A percentile compares a stretch with the other conserved stretches of the same genome.
Conservation (phyloP, 2,888 invertebrate genomes). For the Catocala nupta region DNA sequence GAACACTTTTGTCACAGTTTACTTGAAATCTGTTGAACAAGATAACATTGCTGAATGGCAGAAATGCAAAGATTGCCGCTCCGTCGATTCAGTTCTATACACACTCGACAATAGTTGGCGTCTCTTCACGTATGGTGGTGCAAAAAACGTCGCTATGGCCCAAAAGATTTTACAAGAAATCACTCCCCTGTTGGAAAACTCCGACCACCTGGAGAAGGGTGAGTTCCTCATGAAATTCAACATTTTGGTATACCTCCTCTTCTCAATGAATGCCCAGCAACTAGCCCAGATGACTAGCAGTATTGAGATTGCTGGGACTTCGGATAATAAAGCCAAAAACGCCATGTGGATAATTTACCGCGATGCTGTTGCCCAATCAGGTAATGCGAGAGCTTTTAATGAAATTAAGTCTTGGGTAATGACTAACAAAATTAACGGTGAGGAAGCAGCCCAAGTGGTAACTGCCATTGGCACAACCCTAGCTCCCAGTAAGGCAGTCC, state of each 20-base stretch:
- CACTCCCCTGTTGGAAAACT: conserved; percentile 86
- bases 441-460: conserved; percentile 88
- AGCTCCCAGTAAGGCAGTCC: conserved; percentile 88
- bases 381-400: conserved; percentile 89
- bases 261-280: conserved; percentile 88
- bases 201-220: conserved; percentile 84
- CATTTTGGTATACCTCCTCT: conserved; percentile 85
- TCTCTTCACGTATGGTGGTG: conserved; percentile 43
- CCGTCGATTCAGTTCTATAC: conserved; percentile 86
- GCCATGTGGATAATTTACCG: conserved; percentile 88
- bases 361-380: conserved; percentile 89
- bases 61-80: conserved; percentile 71
- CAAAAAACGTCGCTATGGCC: conserved; percentile 75
- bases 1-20: conserved; percentile 87
- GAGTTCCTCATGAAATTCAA: conserved; percentile 89
- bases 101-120: conserved; percentile 60
- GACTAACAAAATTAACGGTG: conserved; percentile 79
- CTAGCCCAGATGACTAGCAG: conserved; percentile 83
- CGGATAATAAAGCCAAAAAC: conserved; percentile 71
- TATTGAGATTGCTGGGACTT: conserved; percentile 76
- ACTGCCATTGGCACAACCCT: conserved; percentile 82
- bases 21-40: conserved; percentile 69
- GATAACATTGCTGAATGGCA: conserved; percentile 72
- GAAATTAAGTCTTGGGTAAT: conserved; percentile 88
- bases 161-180: conserved; percentile 85